Base-by-base conservation (phyloP, 2,888 invertebrate species). In the Melanophora roralis region DNA sequence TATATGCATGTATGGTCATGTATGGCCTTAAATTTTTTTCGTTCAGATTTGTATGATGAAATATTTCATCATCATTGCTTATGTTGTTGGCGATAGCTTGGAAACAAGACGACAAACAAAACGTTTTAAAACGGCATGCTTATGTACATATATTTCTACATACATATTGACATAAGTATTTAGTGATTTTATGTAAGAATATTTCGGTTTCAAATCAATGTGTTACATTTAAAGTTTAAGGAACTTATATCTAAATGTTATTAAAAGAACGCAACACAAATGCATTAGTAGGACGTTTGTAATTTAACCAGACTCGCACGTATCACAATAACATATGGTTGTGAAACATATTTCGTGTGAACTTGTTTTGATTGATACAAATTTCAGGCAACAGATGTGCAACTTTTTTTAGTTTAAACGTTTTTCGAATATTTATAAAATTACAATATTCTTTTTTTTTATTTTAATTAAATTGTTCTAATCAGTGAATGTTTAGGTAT, bases 41-140 rank as follows among this genome's bases (percentile, higher is more conserved):
- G 19, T 4, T 34, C 8, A 55, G 57, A 74, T 62, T 27, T 82
- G 81, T 71, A 81, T 86, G 86, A 86, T 87, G 86, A 86, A 86
- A 86, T 85, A 78, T 86, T 86, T 84, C 87, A 84, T 85, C 84
- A 86, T 76, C 57, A 53, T 36, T 72, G 19, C 49, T 27, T 4
- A 0, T 38, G n/a, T n/a, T n/a, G n/a, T n/a, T n/a, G 57, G 36
- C 16, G 11, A 12, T 60, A 32, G 72, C 68, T 34, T 78, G 69
- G 67, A 57, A 69, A 68, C 76, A 72, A 53, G 27, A 12, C 19
- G 9, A 40, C 36, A 38, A 4, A 38, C 43, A 69, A 53, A 21
- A 45, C n/a, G 12, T 55, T 68, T 36, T n/a, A 19, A 40, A 16
- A 40, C 43, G 65, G 14, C 38, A 40, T 47, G 43, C n/a, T n/a